These are phyloP conservation scores for Leucosticte australis DNA, from an alignment of 2,113 vertebrate species.

Conservation along the genomic window DNA sequence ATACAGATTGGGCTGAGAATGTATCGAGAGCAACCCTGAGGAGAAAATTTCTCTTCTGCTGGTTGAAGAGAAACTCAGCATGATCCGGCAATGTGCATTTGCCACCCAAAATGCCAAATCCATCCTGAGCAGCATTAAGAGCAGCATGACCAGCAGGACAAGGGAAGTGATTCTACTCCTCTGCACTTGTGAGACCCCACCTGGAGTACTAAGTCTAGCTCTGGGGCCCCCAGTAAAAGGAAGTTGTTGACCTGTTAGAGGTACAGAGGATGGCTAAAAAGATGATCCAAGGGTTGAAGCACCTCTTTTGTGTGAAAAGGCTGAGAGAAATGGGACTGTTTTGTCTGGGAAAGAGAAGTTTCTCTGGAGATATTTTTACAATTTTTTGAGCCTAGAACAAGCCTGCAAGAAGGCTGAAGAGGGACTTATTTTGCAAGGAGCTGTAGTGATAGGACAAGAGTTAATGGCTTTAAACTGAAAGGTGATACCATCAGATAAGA, in stretches of 20 bases:
- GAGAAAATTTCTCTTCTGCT: neutral
- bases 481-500: neutral
- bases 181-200: neutral
- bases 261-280: neutral
- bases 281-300: neutral
- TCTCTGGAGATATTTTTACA: neutral
- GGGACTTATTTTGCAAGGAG: neutral
- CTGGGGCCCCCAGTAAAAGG: neutral
- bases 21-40: neutral
- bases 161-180: neutral
- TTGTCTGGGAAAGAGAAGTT: neutral
- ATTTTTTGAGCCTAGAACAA: rapidly evolving
- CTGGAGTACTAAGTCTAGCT: neutral
- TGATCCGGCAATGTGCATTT: neutral
- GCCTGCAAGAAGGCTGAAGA: neutral
- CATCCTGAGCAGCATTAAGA: neutral
- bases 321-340: neutral
- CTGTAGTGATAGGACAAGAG: neutral
- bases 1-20: neutral
- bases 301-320: neutral
- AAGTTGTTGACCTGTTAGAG: neutral
- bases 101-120: neutral
- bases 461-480: neutral
- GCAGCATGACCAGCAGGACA: too few species aligned
- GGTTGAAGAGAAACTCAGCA: neutral